Base-by-base conservation (phyloP, 2,113 vertebrate species). In the Microtus pennsylvanicus region DNA sequence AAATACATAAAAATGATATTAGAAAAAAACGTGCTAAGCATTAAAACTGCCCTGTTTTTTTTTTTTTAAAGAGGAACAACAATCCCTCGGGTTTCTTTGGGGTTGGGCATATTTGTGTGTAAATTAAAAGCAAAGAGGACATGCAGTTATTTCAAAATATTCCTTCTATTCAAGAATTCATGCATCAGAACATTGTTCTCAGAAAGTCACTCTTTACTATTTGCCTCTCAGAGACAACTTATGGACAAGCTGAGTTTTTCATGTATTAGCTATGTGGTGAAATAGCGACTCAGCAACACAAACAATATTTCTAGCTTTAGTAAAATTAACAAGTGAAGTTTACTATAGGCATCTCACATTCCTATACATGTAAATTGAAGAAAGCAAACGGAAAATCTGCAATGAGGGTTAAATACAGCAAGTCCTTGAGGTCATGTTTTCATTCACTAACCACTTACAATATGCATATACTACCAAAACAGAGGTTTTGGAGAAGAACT, bases 151-250 rank as follows among this genome's bases (percentile, higher is more conserved):
- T 14, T 83, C 19, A 61, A 1, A 85, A 45, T 16, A 47, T 82
- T n/a, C 0, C 9, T 82, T n/a, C 0, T 12, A 85, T 21, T 14
- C n/a, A 45, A 93, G 67, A 95, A 82, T 19, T 61, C 33, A 90
- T 30, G 28, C 4, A 47, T 7, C 10, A 47, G 5, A 13, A 38
- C 10, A 24, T 22, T 58, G 11, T 76, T 83, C 16, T 9, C 4
- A 42, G 50, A 65, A 76, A 7, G 2, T 14, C 1, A 28, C 5
- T 67, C 10, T 89, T 87, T 61, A 35, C 3, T 77, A 4, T 91
- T 85, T 92, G 45, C 26, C 28, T 72, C 74, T 30, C 47, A 47
- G 6, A 94, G 50, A 8, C 93, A 95, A 94, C 30, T 74, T 91
- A 74, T 72, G n/a, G 87, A 21, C 13, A 38, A 11, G 38, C 7